Base-by-base conservation (phyloP, 2,113 vertebrate genomes). In the Sinocyclocheilus anshuiensis region DNA sequence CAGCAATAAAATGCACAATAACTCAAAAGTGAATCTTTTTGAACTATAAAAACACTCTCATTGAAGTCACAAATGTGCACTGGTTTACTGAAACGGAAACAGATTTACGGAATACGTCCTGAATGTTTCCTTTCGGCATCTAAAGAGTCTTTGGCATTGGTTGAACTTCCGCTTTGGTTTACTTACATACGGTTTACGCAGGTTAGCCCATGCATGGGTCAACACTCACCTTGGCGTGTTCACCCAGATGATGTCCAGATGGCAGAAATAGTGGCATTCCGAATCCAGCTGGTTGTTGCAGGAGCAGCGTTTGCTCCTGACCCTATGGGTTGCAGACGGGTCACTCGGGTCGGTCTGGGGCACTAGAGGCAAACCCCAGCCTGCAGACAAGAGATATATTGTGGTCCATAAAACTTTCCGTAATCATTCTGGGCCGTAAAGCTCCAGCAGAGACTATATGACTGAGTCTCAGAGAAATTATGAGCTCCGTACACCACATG, bases 181-280 rank as follows among this genome's bases (percentile, higher is more conserved):
- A 50, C 61, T 48, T 79, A 13, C 39, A 18, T 67, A 42, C 12
- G 1, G 13, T 45, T 81, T 26, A 26, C 4, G 16, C 24, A 26
- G 61, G 80, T 69, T 63, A 42, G n/a, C 57, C 57, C 13, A 33
- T 78, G 33, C 53, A 6, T 74, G 42, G 77, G 63, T 72, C 13
- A 77, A 53, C 55, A 11, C 95, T 95, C 87, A 99, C 98, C 97
- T 95, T 0, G 97, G 96, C 0, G 97, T 98, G 91, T 98, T 99
- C 92, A 99, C 93, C 98, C 98, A 99, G 94, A 99, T 97, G 91
- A 99, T 98, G 77, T 98, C 98, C 93, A 99, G 94, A 91, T 99
- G 98, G 90, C 98, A 99, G 94, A 99, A 99, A 91, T 99, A 99
- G 89, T 99, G 96, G 76, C 98, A 99, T 87, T 99, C 98, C 16